phyloP scores from a whole-genome alignment of 2,888 invertebrate genomes.

The Netelia fuscicornis region DNA sequence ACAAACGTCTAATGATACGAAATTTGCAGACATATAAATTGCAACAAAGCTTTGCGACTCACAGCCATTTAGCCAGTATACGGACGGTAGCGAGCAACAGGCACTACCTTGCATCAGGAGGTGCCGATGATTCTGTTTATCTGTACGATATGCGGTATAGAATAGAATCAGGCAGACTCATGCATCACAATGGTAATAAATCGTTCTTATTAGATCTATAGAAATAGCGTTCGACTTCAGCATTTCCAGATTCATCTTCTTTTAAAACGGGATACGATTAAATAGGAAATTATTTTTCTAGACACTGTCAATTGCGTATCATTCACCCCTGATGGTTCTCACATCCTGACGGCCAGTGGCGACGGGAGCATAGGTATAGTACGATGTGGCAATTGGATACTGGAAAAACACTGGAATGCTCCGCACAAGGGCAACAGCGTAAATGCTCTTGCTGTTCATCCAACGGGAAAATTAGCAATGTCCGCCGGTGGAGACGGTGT shows the following conservation, averaged over 20 bases:
- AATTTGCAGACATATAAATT: conserved; percentile 86
- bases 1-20: not conserved
- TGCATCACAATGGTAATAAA: conserved; percentile 91
- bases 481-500: conserved; percentile 94
- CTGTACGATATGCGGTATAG: conserved; percentile 93
- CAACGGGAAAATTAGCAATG: conserved; percentile 94
- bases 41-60: conserved; percentile 94
- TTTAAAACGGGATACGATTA: not conserved
- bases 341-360: conserved; percentile 93
- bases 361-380: conserved; percentile 94
- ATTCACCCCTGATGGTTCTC: conserved; percentile 91
- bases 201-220: not conserved
- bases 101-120: conserved; percentile 93
- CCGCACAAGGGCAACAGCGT: conserved; percentile 93
- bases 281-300: conserved; percentile 69
- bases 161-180: conserved; percentile 92
- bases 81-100: conserved; percentile 90
- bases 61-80: conserved; percentile 93
- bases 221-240: not conserved
- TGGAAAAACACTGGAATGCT: conserved; percentile 92
- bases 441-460: conserved; percentile 92
- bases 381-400: conserved; percentile 93
- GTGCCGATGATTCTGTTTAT: conserved; percentile 95
- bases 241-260: not conserved
- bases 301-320: conserved; percentile 91